Evolutionary conservation across 2,113 vertebrate species (phyloP).

Genomic region (Hippoglossus stenolepis): DNA sequence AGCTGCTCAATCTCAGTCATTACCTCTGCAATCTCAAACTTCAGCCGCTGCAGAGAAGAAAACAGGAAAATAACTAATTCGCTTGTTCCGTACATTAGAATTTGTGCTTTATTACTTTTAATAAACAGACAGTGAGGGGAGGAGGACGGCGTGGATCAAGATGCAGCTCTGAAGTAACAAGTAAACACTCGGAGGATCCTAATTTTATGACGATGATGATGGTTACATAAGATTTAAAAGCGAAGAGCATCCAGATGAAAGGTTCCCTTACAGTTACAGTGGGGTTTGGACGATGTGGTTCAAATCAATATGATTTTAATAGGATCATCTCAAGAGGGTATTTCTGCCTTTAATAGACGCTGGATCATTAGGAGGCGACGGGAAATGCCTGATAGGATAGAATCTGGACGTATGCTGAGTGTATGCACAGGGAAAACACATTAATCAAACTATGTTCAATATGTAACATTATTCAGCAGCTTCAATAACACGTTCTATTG

Average conservation of each 20-base stretch:
- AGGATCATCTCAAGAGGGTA: neutral
- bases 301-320: neutral
- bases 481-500: neutral
- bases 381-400: neutral
- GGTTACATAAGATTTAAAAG: neutral
- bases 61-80: neutral
- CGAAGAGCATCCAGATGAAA: neutral
- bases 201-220: neutral
- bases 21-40: constrained; percentile 97
- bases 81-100: neutral
- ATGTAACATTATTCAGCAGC: neutral
- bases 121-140: neutral
- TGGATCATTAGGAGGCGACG: neutral
- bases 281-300: neutral
- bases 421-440: neutral
- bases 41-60: constrained; percentile 88
- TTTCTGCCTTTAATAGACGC: neutral
- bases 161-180: constrained; percentile 5
- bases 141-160: neutral
- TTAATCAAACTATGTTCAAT: neutral
- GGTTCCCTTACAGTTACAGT: neutral
- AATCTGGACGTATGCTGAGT: neutral
- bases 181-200: neutral
- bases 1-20: constrained; percentile 99
- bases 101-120: neutral